Base-by-base conservation (phyloP, 2,888 invertebrate genomes). In the Odontomyia ornata region DNA sequence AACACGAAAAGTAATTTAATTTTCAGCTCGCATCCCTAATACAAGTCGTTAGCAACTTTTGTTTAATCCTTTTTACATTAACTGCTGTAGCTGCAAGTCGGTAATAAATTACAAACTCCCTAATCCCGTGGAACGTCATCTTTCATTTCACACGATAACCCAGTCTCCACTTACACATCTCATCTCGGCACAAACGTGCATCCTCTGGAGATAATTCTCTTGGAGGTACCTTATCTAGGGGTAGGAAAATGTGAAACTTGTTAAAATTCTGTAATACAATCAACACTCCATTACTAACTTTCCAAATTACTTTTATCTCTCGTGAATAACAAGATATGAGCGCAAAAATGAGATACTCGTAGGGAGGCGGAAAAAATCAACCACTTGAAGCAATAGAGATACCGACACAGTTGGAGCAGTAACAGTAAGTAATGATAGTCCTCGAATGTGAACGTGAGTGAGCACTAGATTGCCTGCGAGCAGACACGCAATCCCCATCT, bases 201-300 rank as follows among this genome's bases (percentile, higher is more conserved):
- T 13, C 46, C 69, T 23, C 23, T 3, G 36, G 36, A 36, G 36
- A 36, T 3, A 5, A 36, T 5, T 9, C 36, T 36, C 36, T 36
- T 36, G 9, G 36, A 36, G 56, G 18, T 60, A 43, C 23, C 60
- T 57, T 23, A 60, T 60, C 28, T 27, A 60, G 57, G 30, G 52
- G 27, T 27, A 57, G 73, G 47, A 23, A 73, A 57, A 73, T 73
- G 25, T 21, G 60, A 60, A 73, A 73, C 73, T 73, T 57, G 60
- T 73, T 73, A 73, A 73, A 73, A 73, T 73, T 60, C 73, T n/a
- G 57, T 73, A 73, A 73, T 73, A 73, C 57, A 73, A 73, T 73
- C 73, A 73, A 30, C 73, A 73, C 73, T 60, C 57, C 73, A 73
- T 73, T 73, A 73, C 57, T 28, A 73, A 73, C 73, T 73, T 73